Evolutionary conservation across 2,797 vertebrate species (phyloP), one percentile per base, ranked within the genome.

Genomic region (Botia almorhae): DNA sequence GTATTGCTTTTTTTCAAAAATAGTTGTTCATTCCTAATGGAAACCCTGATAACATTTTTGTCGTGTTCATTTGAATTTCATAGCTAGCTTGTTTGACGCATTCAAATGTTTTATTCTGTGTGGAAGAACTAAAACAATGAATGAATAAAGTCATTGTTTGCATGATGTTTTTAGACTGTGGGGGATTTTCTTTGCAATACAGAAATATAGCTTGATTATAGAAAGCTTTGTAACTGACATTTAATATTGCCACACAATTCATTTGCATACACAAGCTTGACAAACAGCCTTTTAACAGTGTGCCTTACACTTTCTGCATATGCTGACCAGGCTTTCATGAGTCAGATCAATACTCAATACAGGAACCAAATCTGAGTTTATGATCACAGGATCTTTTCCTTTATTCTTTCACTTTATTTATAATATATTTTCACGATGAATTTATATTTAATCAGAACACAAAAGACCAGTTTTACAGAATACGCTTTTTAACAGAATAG

Each of bases 271-370:
- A 46, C 14, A 1, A 33, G 14, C 14, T 17, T 61, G 23, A 26
- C 23, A 26, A 26, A 26, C 23, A 33, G 13, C 26, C 21, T 58
- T 11, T 33, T 33, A 3, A 5, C 33, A 1, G 33, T 33, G 33
- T 33, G 33, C 33, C 4, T 5, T 33, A 29, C 23, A 13, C 29
- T 12, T 23, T 29, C 16, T 61, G 29, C 4, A 48, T 14, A 43
- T 67, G 23, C 63, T 56, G 61, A 36, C 53, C 4, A 17, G 2
- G 1, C 0, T 55, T 46, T 46, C 3, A 33, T 43, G 51, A 68
- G 50, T 77, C 75, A 58, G 53, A 68, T 19, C 11, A 14, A 33
- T 67, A 56, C 0, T 43, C 67, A 56, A 67, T 43, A 68, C 50
- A 76, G 63, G 64, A 76, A 68, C 19, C 0, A 36, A 53, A 53